Conservation (phyloP, 2,888 invertebrate species). For the Orthosia incerta region DNA sequence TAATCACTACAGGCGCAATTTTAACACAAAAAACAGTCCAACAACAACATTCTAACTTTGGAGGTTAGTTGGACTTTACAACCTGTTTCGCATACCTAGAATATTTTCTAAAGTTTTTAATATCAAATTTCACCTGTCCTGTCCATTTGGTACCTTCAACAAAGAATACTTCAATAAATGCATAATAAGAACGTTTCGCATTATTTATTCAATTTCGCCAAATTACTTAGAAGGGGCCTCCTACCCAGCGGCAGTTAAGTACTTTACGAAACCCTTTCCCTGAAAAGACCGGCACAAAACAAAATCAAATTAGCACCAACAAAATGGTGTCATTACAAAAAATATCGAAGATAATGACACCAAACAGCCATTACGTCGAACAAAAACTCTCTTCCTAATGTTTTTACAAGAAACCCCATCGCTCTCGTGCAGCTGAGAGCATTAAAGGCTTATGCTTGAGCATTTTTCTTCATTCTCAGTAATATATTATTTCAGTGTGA, state of each 20-base stretch:
- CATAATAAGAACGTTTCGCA: too few species aligned
- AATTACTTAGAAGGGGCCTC: too few species aligned
- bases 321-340: slow-evolving; percentile 54
- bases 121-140: too few species aligned
- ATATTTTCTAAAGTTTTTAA: too few species aligned
- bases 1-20: too few species aligned
- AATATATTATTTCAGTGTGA: slow-evolving; percentile 78
- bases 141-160: too few species aligned
- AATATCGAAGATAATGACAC: slow-evolving; percentile 60
- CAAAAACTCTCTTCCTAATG: slow-evolving; percentile 59
- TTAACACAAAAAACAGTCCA: too few species aligned
- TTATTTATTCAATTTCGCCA: neutral
- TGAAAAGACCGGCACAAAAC: slow-evolving; percentile 22
- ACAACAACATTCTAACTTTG: too few species aligned
- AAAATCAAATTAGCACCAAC: slow-evolving; percentile 55
- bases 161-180: too few species aligned
- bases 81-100: too few species aligned
- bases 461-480: slow-evolving; percentile 78
- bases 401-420: slow-evolving; percentile 60
- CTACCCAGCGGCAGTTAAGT: too few species aligned
- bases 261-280: neutral
- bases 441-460: slow-evolving; percentile 75
- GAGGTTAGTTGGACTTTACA: too few species aligned
- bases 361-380: slow-evolving; percentile 55
- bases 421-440: slow-evolving; percentile 63